Evolutionary conservation across 1,140 invertebrate species (phyloP).

Genomic region (Leptoteleia sp.): DNA sequence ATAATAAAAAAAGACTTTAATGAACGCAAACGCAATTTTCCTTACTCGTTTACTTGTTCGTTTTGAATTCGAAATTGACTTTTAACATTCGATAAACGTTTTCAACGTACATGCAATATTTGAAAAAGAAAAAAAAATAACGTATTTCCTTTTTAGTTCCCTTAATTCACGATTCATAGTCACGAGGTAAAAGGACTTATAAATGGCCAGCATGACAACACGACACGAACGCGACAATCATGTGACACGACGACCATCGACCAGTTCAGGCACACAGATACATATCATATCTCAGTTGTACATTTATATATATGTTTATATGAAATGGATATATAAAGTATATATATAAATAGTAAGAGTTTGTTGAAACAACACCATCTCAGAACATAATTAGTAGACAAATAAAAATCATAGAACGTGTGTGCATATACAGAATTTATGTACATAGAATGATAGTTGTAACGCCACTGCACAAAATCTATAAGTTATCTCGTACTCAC

Average conservation of each 20-base stretch:
- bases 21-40: no score
- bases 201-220: conserved; percentile 82
- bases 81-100: no score
- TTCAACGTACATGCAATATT: conserved; percentile 12
- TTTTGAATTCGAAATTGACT: not conserved
- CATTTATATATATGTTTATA: conserved; percentile 64
- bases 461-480: conserved; percentile 47
- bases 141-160: not conserved
- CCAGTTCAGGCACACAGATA: conserved; percentile 81
- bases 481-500: conserved; percentile 6
- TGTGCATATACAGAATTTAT: conserved; percentile 66
- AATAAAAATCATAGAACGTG: conserved; percentile 65
- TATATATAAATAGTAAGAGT: conserved; percentile 55
- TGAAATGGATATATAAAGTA: conserved; percentile 39
- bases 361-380: conserved; percentile 68
- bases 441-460: conserved; percentile 44
- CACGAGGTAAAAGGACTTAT: conserved; percentile 50
- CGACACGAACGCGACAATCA: conserved; percentile 82
- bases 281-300: conserved; percentile 75
- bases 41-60: no score
- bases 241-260: conserved; percentile 82
- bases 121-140: no score
- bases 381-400: conserved; percentile 66
- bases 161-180: conserved; percentile 14
- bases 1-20: conserved; percentile 1